Evolutionary conservation across 2,113 vertebrate genomes (phyloP).

Genomic region (Chaetorhynchus papuensis): DNA sequence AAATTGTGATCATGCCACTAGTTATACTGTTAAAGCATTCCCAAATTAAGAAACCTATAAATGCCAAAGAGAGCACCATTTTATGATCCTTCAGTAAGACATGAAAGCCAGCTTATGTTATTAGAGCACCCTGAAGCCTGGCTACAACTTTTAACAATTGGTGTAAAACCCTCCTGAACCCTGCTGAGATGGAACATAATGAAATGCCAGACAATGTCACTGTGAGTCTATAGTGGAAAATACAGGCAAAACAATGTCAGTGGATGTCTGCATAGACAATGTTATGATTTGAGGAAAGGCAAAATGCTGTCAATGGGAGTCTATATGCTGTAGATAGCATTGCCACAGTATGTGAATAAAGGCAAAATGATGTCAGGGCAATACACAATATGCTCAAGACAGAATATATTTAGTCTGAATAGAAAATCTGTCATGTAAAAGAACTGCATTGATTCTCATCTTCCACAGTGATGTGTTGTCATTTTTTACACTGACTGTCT

Average conservation of each 20-base stretch:
- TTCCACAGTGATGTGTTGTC: constrained; percentile 46
- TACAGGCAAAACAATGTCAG: constrained; percentile 42
- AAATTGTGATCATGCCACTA: neutral
- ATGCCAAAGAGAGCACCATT: neutral
- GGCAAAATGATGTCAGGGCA: constrained; percentile 55
- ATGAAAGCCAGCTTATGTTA: neutral
- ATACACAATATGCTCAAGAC: constrained; percentile 46
- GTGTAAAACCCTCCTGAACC: constrained; percentile 40
- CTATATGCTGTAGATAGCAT: constrained; percentile 47
- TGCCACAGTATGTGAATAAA: constrained; percentile 44
- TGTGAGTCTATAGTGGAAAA: constrained; percentile 19
- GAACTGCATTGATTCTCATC: constrained; percentile 43
- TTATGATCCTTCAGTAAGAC: neutral
- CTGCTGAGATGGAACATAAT: neutral
- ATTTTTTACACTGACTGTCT: constrained; percentile 52
- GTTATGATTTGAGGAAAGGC: constrained; percentile 54
- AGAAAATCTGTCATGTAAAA: constrained; percentile 49
- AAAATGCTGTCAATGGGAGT: constrained; percentile 53
- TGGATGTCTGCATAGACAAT: constrained; percentile 53
- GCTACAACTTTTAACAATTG: constrained; percentile 48
- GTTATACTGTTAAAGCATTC: neutral
- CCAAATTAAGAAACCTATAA: neutral
- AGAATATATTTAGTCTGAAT: constrained; percentile 55
- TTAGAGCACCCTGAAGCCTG: neutral
- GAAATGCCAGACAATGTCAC: constrained; percentile 61